phyloP scores from a whole-genome alignment of 1,140 invertebrate species.

The Zaprionus ghesquierei region DNA sequence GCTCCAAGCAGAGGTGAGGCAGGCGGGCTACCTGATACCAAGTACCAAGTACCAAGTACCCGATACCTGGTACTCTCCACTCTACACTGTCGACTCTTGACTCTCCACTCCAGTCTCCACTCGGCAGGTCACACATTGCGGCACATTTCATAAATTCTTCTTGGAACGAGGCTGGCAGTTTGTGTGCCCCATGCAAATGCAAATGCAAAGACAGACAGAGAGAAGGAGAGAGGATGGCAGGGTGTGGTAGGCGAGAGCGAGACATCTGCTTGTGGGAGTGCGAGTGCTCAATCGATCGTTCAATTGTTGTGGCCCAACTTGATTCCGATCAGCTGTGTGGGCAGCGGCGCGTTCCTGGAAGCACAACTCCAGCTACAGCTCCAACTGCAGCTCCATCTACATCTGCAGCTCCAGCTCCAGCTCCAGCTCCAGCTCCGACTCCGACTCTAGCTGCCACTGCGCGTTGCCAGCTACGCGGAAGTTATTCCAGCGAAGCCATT shows the following conservation, averaged over 20 bases:
- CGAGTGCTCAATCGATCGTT: conserved; percentile 29
- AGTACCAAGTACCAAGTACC: no score
- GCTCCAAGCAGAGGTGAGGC: background rate
- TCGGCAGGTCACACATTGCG: conserved; percentile 19
- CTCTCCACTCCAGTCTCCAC: background rate
- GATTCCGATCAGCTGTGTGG: conserved; percentile 51
- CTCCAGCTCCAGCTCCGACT: conserved; percentile 2
- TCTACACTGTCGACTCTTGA: no score
- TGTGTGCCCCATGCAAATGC: conserved; percentile 34
- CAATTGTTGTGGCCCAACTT: conserved; percentile 34
- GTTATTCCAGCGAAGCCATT: conserved; percentile 71
- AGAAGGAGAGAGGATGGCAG: background rate
- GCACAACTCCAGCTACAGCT: background rate
- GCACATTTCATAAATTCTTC: conserved; percentile 73
- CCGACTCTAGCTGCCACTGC: background rate
- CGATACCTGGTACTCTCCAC: no score
- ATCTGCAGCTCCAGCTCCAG: background rate
- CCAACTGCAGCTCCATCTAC: background rate
- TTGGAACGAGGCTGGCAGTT: conserved; percentile 21
- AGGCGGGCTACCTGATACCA: background rate
- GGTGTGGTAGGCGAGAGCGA: background rate
- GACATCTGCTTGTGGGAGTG: conserved; percentile 23
- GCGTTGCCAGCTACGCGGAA: conserved; percentile 55
- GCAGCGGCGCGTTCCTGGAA: conserved; percentile 27
- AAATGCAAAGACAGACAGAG: background rate